phyloP scores from a whole-genome alignment of 2,113 vertebrate genomes.

The Potamarius usumacintae region DNA sequence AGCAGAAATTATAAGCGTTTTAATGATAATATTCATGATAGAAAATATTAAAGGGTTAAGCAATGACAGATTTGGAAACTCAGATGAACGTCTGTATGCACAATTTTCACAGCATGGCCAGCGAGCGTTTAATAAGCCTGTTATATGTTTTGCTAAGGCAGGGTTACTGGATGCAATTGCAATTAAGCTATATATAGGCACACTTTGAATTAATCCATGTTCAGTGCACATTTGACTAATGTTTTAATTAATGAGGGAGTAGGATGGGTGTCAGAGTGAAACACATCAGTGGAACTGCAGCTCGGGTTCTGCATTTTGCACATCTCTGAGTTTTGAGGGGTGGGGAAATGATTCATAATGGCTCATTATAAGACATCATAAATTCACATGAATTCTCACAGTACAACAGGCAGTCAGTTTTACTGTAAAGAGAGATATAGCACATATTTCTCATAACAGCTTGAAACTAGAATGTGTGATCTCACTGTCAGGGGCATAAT shows the following conservation, averaged over 20 bases:
- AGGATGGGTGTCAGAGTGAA: slow-evolving; percentile 1
- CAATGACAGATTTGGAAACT: too few species aligned
- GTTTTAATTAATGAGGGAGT: slow-evolving; percentile 16
- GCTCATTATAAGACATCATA: neutral
- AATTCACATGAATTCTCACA: neutral
- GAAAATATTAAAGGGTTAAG: too few species aligned
- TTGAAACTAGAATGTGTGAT: neutral
- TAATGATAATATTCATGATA: too few species aligned
- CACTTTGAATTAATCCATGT: neutral
- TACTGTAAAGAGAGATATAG: neutral
- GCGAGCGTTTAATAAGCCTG: neutral
- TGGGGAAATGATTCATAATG: neutral
- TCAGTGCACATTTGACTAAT: neutral
- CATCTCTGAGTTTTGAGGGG: neutral
- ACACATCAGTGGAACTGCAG: neutral
- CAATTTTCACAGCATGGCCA: too few species aligned
- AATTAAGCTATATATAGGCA: neutral
- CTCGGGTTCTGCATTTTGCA: neutral
- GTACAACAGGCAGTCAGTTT: neutral
- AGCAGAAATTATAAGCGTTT: too few species aligned
- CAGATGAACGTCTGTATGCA: too few species aligned
- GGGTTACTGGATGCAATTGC: neutral
- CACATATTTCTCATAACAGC: neutral
- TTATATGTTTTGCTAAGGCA: neutral
- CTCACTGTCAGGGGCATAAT: neutral